Percentiles rank a stretch among this genome's conserved stretches.
Evolutionary conservation across 2,888 invertebrate species (phyloP).

Genomic region (Theretra japonica): DNA sequence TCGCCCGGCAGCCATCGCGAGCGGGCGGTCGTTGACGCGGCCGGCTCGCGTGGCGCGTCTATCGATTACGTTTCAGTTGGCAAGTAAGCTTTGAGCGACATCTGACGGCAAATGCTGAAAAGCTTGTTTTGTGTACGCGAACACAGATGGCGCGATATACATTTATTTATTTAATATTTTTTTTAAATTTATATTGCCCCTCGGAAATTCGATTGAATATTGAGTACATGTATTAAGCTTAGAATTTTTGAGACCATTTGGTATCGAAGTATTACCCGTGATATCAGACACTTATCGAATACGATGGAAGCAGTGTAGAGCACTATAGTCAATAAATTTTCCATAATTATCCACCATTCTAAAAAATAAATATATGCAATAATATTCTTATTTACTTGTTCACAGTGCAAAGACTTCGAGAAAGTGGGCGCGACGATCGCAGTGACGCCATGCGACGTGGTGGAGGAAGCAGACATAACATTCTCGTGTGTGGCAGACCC

Average conservation of each 20-base stretch:
- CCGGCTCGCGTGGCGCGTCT: constrained; percentile 55
- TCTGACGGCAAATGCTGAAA: constrained; percentile 50
- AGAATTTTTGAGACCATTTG: too few relatives aligned
- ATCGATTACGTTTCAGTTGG: constrained; percentile 56
- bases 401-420: constrained; percentile 92
- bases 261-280: too few relatives aligned
- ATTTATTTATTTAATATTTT: constrained; percentile 18
- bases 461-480: constrained; percentile 95
- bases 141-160: constrained; percentile 58
- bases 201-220: too few relatives aligned
- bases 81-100: constrained; percentile 59
- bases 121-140: constrained; percentile 18
- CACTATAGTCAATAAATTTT: too few relatives aligned
- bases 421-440: constrained; percentile 94
- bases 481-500: constrained; percentile 98
- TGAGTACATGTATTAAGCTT: too few relatives aligned
- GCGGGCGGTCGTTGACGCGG: constrained; percentile 76
- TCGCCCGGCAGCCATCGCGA: constrained; percentile 55
- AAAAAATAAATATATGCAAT: too few relatives aligned
- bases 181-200: not conserved
- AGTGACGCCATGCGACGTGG: constrained; percentile 96
- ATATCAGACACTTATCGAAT: too few relatives aligned
- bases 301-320: too few relatives aligned
- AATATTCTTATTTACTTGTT: constrained; percentile 49
- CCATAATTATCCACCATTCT: too few relatives aligned